phyloP scores from a whole-genome alignment of 92 coral and sea anemone genomes.

The Galaxea fascicularis region DNA sequence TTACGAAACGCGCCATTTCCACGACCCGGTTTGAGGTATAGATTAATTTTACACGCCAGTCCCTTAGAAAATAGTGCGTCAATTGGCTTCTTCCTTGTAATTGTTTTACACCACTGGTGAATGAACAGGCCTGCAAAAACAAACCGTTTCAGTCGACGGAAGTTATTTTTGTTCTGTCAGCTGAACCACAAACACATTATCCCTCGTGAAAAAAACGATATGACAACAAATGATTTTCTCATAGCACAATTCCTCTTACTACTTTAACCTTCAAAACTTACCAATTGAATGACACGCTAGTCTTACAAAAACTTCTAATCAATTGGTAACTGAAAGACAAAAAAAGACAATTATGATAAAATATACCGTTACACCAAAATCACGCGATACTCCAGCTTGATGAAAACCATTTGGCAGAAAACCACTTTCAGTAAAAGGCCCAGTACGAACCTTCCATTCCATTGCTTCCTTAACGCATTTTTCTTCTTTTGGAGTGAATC shows the following conservation, averaged over 20 bases:
- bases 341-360: not conserved
- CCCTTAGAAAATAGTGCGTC: not conserved
- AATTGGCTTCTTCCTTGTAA: not conserved
- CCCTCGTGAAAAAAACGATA: too few relatives aligned
- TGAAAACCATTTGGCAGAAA: not conserved
- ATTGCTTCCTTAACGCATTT: slow-evolving; percentile 82
- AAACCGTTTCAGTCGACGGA: not conserved
- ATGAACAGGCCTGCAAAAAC: too few relatives aligned
- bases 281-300: slow-evolving; percentile 3
- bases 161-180: too few relatives aligned
- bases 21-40: not conserved
- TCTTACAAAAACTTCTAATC: not conserved
- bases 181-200: too few relatives aligned
- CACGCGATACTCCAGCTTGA: too few relatives aligned
- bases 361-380: too few relatives aligned
- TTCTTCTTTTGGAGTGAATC: slow-evolving; percentile 85
- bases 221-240: too few relatives aligned
- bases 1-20: not conserved
- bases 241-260: not conserved
- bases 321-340: slow-evolving; percentile 25
- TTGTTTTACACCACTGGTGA: too few relatives aligned
- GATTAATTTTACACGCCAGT: not conserved
- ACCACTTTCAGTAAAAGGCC: not conserved
- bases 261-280: not conserved
- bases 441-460: slow-evolving; percentile 89